Percentiles rank a stretch among this genome's conserved stretches.
phyloP scores from a whole-genome alignment of 1,140 invertebrate genomes.

The Caenorhabditis inopinata region DNA sequence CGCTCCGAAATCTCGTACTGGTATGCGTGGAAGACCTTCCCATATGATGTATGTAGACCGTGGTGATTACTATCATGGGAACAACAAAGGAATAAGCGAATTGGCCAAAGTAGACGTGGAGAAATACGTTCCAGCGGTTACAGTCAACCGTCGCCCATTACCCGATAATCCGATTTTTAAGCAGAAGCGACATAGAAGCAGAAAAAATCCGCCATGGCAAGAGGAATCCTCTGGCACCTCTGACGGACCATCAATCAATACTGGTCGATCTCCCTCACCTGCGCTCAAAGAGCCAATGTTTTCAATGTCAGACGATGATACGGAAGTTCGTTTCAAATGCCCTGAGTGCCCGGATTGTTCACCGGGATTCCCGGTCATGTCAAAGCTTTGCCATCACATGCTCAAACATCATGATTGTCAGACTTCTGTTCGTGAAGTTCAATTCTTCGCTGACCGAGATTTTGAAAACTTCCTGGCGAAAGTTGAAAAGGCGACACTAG shows the following conservation, averaged over 20 bases:
- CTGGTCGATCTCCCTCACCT: not conserved
- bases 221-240: not conserved
- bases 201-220: conserved; percentile 14
- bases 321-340: not conserved
- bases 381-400: not conserved
- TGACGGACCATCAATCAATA: no score
- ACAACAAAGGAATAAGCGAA: not conserved
- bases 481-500: conserved; percentile 7
- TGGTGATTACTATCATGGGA: not conserved
- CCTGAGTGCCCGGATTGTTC: not conserved
- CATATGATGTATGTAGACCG: not conserved
- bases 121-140: not conserved
- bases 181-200: not conserved
- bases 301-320: not conserved
- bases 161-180: not conserved
- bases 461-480: not conserved
- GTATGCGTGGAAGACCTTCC: not conserved
- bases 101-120: not conserved
- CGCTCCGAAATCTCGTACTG: not conserved
- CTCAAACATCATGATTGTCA: not conserved
- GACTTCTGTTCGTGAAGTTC: not conserved
- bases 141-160: not conserved
- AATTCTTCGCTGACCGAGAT: not conserved
- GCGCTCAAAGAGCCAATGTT: not conserved
- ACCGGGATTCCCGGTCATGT: not conserved